Conservation (phyloP, 2,113 vertebrate species). For the Myodes glareolus region DNA sequence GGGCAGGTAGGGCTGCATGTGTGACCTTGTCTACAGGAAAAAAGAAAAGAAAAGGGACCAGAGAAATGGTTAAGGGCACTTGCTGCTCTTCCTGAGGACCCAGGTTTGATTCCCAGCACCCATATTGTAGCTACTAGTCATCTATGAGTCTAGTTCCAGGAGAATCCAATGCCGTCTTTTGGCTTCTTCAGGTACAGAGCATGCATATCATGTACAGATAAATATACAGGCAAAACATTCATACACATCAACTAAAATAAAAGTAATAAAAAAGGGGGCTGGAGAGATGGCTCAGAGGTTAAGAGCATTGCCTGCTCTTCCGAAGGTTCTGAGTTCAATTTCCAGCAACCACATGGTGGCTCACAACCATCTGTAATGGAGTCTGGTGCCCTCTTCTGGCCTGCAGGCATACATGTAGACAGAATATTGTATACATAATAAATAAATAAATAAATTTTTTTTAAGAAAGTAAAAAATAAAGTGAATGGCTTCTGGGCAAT, state of each 20-base stretch:
- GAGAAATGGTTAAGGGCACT: not conserved
- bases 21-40: not conserved
- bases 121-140: not conserved
- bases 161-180: not conserved
- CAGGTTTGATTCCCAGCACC: not conserved
- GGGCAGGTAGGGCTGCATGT: not conserved
- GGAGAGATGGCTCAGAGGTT: too few relatives aligned
- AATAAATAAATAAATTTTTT: too few relatives aligned
- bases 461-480: not conserved
- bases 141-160: not conserved
- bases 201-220: not conserved
- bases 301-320: too few relatives aligned
- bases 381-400: too few relatives aligned
- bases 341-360: too few relatives aligned
- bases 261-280: not conserved
- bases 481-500: not conserved
- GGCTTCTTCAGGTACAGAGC: not conserved
- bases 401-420: too few relatives aligned
- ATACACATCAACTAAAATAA: not conserved
- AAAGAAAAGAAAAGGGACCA: not conserved
- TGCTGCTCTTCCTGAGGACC: not conserved
- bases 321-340: too few relatives aligned
- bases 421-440: too few relatives aligned
- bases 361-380: too few relatives aligned
- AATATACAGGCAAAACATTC: not conserved